phyloP scores from a whole-genome alignment of 2,888 invertebrate genomes.

The Coenonympha arcania region DNA sequence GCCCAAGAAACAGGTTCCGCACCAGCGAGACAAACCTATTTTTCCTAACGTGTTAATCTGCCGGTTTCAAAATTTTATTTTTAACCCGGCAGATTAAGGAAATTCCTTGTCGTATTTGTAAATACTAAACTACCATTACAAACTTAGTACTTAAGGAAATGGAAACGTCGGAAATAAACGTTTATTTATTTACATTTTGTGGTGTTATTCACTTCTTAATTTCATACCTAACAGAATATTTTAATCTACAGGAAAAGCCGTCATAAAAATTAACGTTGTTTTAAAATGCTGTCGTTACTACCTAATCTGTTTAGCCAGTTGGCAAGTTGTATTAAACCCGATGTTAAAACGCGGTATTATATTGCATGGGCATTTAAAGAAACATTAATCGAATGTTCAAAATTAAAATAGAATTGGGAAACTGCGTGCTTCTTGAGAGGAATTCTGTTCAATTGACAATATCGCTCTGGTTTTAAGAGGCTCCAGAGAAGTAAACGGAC shows the following conservation, averaged over 20 bases:
- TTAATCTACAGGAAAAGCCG: too few relatives aligned
- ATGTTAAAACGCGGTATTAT: background rate
- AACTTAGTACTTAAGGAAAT: too few relatives aligned
- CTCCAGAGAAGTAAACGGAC: too few relatives aligned
- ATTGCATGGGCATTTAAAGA: conserved; percentile 2
- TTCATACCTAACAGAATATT: background rate
- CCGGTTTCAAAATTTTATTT: too few relatives aligned
- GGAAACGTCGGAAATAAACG: too few relatives aligned
- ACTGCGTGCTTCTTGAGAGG: background rate
- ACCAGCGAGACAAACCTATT: too few relatives aligned
- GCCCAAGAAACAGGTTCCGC: too few relatives aligned
- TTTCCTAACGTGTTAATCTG: too few relatives aligned
- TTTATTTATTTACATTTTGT: too few relatives aligned
- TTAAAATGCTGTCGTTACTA: background rate
- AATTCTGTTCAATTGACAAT: background rate
- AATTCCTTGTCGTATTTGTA: too few relatives aligned
- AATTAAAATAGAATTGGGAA: background rate
- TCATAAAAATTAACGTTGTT: background rate
- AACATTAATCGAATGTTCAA: background rate
- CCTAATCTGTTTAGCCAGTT: background rate
- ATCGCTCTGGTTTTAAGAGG: background rate
- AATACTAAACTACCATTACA: too few relatives aligned
- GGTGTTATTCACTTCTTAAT: background rate
- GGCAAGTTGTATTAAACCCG: background rate
- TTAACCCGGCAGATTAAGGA: too few relatives aligned